These are phyloP conservation scores for Carabus problematicus DNA, from an alignment of 2,888 invertebrate genomes.

Conservation along the genomic window DNA sequence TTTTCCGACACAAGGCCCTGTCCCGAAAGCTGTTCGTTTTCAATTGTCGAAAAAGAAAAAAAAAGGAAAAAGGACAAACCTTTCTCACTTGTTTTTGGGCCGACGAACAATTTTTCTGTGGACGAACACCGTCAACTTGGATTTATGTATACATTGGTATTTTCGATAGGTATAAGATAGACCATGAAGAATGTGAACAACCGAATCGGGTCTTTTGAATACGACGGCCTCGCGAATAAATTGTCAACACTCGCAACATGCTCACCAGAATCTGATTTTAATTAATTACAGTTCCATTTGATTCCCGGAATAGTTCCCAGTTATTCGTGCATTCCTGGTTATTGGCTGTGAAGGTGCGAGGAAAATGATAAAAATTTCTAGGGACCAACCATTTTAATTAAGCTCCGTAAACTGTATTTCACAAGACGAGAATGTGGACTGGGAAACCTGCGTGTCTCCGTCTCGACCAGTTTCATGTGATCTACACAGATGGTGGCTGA, in stretches of 20 bases:
- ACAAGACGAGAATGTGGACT: neutral
- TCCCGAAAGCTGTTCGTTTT: constrained; percentile 49
- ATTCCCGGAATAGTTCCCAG: constrained; percentile 12
- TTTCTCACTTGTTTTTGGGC: constrained; percentile 35
- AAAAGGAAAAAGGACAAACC: constrained; percentile 18
- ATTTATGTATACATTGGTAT: constrained; percentile 32
- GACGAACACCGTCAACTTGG: constrained; percentile 27
- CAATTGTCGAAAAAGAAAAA: constrained; percentile 34
- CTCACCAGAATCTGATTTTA: constrained; percentile 26
- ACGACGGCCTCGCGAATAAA: constrained; percentile 24
- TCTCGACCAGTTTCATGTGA: too few species aligned
- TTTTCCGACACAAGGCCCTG: constrained; percentile 55
- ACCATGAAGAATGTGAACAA: constrained; percentile 35
- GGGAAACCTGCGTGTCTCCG: too few species aligned
- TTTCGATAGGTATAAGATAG: constrained; percentile 36
- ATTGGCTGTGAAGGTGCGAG: neutral
- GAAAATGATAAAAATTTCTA: constrained; percentile 32
- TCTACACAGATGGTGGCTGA: too few species aligned
- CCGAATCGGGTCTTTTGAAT: constrained; percentile 34
- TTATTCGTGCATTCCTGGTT: neutral
- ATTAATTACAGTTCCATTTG: constrained; percentile 30
- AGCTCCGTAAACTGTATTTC: constrained; percentile 6
- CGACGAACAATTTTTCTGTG: constrained; percentile 34
- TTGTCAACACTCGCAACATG: constrained; percentile 7
- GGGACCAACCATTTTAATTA: constrained; percentile 32